Evolutionary conservation across 2,113 vertebrate genomes (phyloP), one percentile per base, ranked within the genome.

Genomic region (Albula glossodonta): DNA sequence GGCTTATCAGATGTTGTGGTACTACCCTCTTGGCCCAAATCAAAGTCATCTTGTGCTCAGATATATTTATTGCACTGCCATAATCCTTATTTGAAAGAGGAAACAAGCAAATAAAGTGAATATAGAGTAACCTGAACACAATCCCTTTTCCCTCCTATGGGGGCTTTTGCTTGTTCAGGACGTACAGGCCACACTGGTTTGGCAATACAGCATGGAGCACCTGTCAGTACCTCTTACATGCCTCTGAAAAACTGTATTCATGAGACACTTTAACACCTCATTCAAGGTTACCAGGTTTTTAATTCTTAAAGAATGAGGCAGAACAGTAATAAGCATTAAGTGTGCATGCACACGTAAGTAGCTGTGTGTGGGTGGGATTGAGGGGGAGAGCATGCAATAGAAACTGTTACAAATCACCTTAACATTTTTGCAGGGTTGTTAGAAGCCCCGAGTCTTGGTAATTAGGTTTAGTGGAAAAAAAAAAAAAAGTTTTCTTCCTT

Each of bases 401-500:
- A 53, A 80, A 41, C 41, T 31, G 82, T n/a, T 15, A 53, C 49
- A 31, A 15, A 49, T 85, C n/a, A 74, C n/a, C 70, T 74, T 74
- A n/a, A 25, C 15, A n/a, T 57, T 19, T 85, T 70, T 17, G 84
- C 84, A 7, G 11, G 70, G 77, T 56, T 51, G 51, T n/a, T 17
- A 49, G 80, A 77, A 17, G 25, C 3, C 78, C 25, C 25, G 53
- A 82, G 66, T 57, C 86, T 53, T 49, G 19, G 70, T 57, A 83
- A 86, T 77, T 77, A 78, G n/a, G 60, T 15, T 48, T 17, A 63
- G 53, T 48, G 53, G 22, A 83, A 60, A 60, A 56, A 63, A 63
- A 50, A 19, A 41, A 41, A 41, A 51, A 19, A 22, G 51, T 81
- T 51, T 81, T 15, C 5, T 81, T 51, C n/a, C 80, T 63, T 53